Conservation (phyloP, 23 tunicate species). For the Halocynthia roretzi region DNA sequence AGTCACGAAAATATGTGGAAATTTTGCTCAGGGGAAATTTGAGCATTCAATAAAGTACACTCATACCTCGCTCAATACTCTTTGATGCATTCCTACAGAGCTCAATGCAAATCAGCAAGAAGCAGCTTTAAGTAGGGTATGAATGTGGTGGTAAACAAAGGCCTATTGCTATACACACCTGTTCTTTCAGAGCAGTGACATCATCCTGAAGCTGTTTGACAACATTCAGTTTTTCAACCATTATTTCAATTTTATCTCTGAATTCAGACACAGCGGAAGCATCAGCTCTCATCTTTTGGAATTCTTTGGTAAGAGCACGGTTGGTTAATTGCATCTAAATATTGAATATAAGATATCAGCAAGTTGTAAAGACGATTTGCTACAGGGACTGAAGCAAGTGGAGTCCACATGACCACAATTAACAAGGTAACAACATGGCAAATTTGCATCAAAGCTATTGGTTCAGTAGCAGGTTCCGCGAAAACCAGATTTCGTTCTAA, state of each 20-base stretch:
- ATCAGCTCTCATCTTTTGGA: background rate
- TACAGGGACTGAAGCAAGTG: no score
- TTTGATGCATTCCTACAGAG: no score
- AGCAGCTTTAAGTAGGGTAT: no score
- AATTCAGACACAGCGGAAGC: background rate
- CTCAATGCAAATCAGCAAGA: no score
- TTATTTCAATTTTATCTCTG: background rate
- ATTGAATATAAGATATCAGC: background rate
- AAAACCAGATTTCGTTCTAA: no score
- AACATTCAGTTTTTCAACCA: background rate
- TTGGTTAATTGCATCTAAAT: conserved; percentile 1
- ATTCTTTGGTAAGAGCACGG: background rate
- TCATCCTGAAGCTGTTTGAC: background rate
- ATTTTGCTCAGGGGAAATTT: no score
- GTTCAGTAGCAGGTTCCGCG: background rate
- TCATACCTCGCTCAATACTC: no score
- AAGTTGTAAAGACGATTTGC: background rate
- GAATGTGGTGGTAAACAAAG: no score
- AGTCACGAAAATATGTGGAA: no score
- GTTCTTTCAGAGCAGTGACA: background rate
- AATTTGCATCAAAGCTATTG: background rate
- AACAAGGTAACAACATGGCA: background rate
- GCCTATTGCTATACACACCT: background rate
- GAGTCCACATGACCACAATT: background rate
- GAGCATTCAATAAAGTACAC: no score